These are phyloP conservation scores for Amblyornis subalaris DNA, from an alignment of 2,113 vertebrate genomes.

Conservation along the genomic window DNA sequence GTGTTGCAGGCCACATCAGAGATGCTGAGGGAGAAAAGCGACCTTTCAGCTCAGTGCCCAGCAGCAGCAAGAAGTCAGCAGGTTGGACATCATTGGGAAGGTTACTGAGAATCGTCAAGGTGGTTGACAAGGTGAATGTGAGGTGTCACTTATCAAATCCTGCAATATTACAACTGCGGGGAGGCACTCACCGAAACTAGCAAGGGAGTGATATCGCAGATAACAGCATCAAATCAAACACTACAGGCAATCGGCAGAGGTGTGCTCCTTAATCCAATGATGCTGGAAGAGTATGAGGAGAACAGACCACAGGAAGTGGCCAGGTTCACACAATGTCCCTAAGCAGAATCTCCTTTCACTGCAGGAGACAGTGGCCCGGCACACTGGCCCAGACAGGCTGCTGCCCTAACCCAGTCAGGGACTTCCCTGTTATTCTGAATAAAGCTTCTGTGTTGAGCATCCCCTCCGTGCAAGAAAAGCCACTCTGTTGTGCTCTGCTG, in stretches of 20 bases:
- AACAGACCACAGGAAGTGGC: background rate
- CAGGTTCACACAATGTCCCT: background rate
- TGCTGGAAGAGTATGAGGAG: background rate
- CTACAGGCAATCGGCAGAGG: background rate
- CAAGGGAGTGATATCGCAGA: background rate
- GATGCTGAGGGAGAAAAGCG: background rate
- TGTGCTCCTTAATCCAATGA: background rate
- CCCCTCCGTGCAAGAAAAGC: background rate
- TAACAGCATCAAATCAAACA: background rate
- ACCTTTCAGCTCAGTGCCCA: background rate
- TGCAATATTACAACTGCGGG: background rate
- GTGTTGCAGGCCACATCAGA: background rate
- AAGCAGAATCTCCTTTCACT: background rate
- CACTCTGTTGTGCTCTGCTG: background rate
- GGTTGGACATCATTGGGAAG: background rate
- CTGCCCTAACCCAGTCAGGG: background rate
- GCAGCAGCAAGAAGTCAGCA: background rate
- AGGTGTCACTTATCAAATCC: background rate
- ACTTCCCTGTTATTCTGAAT: background rate
- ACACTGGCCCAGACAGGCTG: background rate
- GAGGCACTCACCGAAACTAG: background rate
- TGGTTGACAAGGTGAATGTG: background rate
- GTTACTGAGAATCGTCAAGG: background rate
- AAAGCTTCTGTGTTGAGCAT: background rate
- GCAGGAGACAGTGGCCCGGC: background rate